These are phyloP conservation scores for Baccha elongata DNA, from an alignment of 2,888 invertebrate genomes.

Conservation along the genomic window DNA sequence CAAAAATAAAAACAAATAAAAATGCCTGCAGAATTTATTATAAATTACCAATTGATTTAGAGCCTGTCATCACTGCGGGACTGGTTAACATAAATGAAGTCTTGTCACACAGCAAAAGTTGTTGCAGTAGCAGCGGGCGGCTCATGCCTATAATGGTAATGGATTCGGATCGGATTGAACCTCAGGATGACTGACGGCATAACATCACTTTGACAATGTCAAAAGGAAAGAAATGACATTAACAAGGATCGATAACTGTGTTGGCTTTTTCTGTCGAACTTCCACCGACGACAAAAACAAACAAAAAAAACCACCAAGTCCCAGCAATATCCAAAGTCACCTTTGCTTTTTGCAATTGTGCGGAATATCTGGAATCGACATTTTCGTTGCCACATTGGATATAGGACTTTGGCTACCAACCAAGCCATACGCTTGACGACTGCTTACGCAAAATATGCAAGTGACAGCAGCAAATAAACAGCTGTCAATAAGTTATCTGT, in stretches of 20 bases:
- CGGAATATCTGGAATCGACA: slow-evolving; percentile 50
- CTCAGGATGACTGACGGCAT: slow-evolving; percentile 64
- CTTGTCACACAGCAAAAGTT: slow-evolving; percentile 36
- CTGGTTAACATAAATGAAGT: slow-evolving; percentile 47
- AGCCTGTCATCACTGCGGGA: slow-evolving; percentile 44
- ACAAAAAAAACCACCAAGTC: slow-evolving; percentile 18
- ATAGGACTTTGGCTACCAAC: slow-evolving; percentile 26
- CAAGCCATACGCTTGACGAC: slow-evolving; percentile 35
- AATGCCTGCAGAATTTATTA: slow-evolving; percentile 43
- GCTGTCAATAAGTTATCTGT: slow-evolving; percentile 74
- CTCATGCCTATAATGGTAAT: slow-evolving; percentile 45
- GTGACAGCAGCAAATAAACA: slow-evolving; percentile 74
- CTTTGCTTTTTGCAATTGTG: slow-evolving; percentile 47
- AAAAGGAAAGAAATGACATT: slow-evolving; percentile 67
- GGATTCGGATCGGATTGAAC: slow-evolving; percentile 57
- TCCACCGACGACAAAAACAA: slow-evolving; percentile 41
- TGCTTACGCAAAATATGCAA: slow-evolving; percentile 71
- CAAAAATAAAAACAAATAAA: slow-evolving; percentile 8
- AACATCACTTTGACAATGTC: slow-evolving; percentile 71
- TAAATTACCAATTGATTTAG: slow-evolving; percentile 67
- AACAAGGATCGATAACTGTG: slow-evolving; percentile 69
- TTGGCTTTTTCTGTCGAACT: slow-evolving; percentile 46
- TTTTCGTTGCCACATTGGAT: neutral
- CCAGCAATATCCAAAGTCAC: slow-evolving; percentile 39
- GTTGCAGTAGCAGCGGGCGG: slow-evolving; percentile 58